These are phyloP conservation scores for Carettochelys insculpta DNA, from an alignment of 2,113 vertebrate genomes.

Conservation along the genomic window DNA sequence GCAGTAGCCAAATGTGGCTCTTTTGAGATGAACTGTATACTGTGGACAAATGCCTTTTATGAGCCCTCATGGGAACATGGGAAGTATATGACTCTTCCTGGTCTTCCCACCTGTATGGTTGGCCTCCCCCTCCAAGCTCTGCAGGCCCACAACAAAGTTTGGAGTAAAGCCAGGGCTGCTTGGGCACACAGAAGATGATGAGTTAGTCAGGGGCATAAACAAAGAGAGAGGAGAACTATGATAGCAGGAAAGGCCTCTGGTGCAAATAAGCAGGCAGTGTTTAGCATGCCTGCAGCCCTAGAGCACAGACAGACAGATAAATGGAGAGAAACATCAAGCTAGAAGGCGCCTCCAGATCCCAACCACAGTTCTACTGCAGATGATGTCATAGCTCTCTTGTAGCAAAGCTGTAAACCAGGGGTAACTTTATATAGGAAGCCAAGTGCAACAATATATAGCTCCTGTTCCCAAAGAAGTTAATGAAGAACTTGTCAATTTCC, in stretches of 20 bases:
- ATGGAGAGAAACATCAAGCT: background rate
- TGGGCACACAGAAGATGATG: background rate
- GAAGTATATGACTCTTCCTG: background rate
- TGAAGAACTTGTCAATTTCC: background rate
- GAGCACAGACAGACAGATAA: background rate
- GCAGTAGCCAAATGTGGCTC: background rate
- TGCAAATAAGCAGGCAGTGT: background rate
- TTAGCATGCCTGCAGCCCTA: background rate
- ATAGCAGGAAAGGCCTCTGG: background rate
- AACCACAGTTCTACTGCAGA: background rate
- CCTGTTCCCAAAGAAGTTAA: background rate
- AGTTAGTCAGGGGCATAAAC: background rate
- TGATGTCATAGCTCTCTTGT: background rate
- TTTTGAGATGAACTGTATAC: background rate
- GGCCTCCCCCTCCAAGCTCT: background rate
- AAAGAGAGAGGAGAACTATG: background rate
- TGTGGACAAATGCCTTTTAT: background rate
- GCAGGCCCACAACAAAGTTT: background rate
- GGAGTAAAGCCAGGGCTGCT: background rate
- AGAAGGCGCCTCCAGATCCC: background rate
- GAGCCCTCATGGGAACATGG: background rate
- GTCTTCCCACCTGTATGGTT: background rate
- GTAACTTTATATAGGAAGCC: background rate
- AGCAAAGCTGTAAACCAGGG: background rate
- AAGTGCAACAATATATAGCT: background rate